These are phyloP conservation scores for Apus apus DNA, from an alignment of 2,113 vertebrate genomes.

Conservation along the genomic window DNA sequence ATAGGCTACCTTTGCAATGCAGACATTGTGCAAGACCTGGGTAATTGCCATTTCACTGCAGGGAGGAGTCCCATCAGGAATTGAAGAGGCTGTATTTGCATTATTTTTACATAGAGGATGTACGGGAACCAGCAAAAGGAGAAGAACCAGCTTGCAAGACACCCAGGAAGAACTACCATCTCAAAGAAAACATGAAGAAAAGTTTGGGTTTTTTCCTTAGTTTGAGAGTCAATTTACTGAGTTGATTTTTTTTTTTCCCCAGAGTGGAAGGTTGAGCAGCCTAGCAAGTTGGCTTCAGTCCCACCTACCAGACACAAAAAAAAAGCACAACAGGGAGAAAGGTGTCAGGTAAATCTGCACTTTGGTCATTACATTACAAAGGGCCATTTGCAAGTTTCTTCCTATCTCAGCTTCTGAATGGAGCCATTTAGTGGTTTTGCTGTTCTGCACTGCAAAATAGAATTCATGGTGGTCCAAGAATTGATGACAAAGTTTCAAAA, in stretches of 20 bases:
- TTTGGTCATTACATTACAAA: background rate
- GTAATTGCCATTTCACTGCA: slow-evolving; percentile 43
- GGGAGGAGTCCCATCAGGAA: slow-evolving; percentile 22
- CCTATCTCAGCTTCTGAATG: background rate
- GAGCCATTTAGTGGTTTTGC: background rate
- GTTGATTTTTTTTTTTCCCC: background rate
- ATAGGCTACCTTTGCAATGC: slow-evolving; percentile 51
- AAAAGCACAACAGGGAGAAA: no score
- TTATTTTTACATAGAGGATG: slow-evolving; percentile 48
- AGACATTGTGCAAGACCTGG: slow-evolving; percentile 51
- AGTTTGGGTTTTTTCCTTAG: background rate
- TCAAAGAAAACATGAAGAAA: slow-evolving; percentile 3
- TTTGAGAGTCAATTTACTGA: background rate
- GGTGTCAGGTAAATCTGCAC: background rate
- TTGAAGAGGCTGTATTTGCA: slow-evolving; percentile 36
- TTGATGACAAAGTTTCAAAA: background rate
- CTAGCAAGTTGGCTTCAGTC: background rate
- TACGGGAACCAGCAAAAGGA: background rate
- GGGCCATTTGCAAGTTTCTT: background rate
- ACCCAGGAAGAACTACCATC: background rate
- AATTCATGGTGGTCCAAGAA: background rate
- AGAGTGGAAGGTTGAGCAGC: background rate
- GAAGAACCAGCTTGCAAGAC: slow-evolving; percentile 45
- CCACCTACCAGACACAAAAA: background rate
- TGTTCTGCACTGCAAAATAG: background rate